Conservation (phyloP, 2,888 invertebrate genomes). For the Lasioglossum morio region DNA sequence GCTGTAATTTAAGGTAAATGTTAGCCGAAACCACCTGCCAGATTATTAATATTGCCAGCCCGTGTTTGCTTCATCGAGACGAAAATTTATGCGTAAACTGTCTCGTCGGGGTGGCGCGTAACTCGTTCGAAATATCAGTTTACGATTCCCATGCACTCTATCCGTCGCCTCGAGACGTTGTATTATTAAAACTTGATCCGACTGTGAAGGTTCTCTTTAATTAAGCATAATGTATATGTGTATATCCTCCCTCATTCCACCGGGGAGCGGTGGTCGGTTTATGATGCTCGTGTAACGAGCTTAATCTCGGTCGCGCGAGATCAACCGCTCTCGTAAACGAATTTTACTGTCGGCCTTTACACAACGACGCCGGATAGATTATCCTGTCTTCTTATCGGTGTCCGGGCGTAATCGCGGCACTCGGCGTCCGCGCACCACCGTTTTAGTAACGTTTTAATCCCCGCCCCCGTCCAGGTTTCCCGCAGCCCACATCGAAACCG, state of each 20-base stretch:
- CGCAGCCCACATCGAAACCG: constrained; percentile 33
- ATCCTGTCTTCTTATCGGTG: constrained; percentile 35
- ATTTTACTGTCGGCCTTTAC: constrained; percentile 51
- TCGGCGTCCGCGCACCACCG: neutral
- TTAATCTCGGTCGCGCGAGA: constrained; percentile 37
- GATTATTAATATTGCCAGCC: constrained; percentile 12
- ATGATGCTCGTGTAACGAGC: constrained; percentile 43
- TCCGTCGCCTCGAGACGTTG: neutral
- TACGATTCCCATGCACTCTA: neutral
- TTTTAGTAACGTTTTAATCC: constrained; percentile 37
- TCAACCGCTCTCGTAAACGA: constrained; percentile 54
- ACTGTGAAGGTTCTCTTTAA: constrained; percentile 21
- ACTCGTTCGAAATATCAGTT: neutral
- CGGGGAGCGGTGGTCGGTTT: constrained; percentile 20
- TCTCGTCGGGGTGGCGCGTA: neutral
- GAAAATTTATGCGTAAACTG: constrained; percentile 9
- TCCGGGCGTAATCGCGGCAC: constrained; percentile 8
- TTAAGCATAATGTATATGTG: constrained; percentile 37
- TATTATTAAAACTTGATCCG: constrained; percentile 51
- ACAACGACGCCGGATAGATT: constrained; percentile 34
- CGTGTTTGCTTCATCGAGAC: neutral
- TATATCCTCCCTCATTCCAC: neutral
- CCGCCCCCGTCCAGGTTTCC: constrained; percentile 38
- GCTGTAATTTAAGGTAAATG: neutral
- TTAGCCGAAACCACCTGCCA: neutral